A percentile compares a stretch with the other conserved stretches of the same genome.
phyloP scores from a whole-genome alignment of 2,797 vertebrate genomes.

The Hippocampus kuda region DNA sequence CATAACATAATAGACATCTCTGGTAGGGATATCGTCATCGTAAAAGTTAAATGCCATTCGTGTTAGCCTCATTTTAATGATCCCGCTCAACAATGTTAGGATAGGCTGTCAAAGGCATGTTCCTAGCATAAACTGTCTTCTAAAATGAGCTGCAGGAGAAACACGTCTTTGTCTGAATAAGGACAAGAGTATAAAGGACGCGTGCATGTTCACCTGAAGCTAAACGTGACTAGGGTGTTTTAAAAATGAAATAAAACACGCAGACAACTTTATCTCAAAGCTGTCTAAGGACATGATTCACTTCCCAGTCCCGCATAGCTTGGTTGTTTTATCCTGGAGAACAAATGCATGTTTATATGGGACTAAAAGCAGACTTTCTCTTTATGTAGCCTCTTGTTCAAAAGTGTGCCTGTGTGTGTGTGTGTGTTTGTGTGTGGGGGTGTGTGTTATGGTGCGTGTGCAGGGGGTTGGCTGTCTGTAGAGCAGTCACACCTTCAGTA shows the following conservation, averaged over 20 bases:
- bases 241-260: not conserved
- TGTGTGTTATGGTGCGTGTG: slow-evolving; percentile 26
- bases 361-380: not conserved
- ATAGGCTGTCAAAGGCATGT: not conserved
- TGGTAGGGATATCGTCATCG: not conserved
- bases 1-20: not conserved
- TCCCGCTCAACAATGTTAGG: not conserved
- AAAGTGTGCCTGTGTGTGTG: slow-evolving; percentile 7
- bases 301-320: not conserved
- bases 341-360: not conserved
- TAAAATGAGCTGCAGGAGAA: not conserved
- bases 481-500: slow-evolving; percentile 65
- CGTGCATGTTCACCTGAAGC: not conserved
- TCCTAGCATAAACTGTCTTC: not conserved
- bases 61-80: not conserved
- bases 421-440: slow-evolving; percentile 8
- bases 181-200: slow-evolving; percentile 3
- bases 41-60: not conserved
- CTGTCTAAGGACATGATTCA: not conserved
- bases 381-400: not conserved
- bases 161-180: not conserved
- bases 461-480: slow-evolving; percentile 56
- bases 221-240: slow-evolving; percentile 2
- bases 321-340: slow-evolving; percentile 1
- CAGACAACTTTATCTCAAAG: not conserved